These are phyloP conservation scores for Paramacrobiotus metropolitanus DNA, from an alignment of 1,140 invertebrate genomes.

Conservation along the genomic window DNA sequence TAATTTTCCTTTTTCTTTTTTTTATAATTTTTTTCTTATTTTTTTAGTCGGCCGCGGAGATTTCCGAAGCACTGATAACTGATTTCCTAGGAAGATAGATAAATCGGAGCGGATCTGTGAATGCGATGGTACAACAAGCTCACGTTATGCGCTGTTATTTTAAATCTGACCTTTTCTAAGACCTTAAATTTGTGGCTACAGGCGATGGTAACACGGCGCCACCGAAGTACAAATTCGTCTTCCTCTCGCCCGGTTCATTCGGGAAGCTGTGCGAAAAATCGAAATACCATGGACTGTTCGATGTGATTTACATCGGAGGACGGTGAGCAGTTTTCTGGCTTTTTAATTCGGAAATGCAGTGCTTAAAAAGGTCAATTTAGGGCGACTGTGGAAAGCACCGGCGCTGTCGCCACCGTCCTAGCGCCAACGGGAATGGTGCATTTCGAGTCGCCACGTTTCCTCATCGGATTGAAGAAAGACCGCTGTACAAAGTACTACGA, in stretches of 20 bases:
- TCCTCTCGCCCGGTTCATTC: neutral
- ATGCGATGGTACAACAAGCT: too few relatives aligned
- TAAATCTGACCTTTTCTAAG: too few relatives aligned
- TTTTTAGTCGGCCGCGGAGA: too few relatives aligned
- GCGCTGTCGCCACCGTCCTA: neutral
- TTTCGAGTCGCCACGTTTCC: neutral
- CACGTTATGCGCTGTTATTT: too few relatives aligned
- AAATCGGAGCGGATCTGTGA: neutral
- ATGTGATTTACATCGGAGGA: neutral
- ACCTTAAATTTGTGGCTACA: too few relatives aligned
- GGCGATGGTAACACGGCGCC: neutral
- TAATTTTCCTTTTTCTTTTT: neutral
- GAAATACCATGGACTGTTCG: neutral
- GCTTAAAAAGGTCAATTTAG: too few relatives aligned
- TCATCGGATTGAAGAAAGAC: neutral
- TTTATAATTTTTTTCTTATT: neutral
- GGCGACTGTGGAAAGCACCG: too few relatives aligned
- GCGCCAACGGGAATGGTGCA: neutral
- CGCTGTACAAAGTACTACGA: neutral
- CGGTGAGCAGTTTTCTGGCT: neutral
- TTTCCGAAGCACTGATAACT: neutral
- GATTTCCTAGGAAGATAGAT: neutral
- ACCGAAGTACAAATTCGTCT: neutral
- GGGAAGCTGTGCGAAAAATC: neutral
- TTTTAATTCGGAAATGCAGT: neutral